phyloP scores from a whole-genome alignment of 2,113 vertebrate genomes.

The Grammomys dolichurus region DNA sequence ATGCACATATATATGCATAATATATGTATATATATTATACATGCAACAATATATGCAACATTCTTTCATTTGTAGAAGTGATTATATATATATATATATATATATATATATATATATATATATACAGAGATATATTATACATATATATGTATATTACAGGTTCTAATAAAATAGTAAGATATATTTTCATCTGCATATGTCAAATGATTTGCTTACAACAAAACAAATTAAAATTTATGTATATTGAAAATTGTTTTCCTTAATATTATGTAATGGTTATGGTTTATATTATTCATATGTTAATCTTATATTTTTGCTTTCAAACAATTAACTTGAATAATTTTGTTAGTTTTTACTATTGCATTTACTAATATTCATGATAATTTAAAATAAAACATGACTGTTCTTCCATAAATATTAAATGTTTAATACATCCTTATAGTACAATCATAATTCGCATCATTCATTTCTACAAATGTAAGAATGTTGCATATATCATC shows the following conservation, averaged over 20 bases:
- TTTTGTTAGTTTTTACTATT: background rate
- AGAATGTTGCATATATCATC: background rate
- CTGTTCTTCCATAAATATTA: background rate
- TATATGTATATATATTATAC: too few relatives aligned
- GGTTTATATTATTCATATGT: background rate
- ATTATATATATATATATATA: too few relatives aligned
- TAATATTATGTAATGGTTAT: background rate
- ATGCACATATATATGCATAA: too few relatives aligned
- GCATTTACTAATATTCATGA: background rate
- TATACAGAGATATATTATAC: background rate
- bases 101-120: background rate
- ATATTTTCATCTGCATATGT: background rate
- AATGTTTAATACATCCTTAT: background rate
- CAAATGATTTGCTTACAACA: background rate
- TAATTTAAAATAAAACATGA: conserved; percentile 1
- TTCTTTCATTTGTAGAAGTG: too few relatives aligned
- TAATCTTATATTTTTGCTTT: background rate
- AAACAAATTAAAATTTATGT: conserved; percentile 10
- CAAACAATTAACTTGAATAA: background rate
- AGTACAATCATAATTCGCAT: background rate
- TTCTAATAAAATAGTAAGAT: background rate
- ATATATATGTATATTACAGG: background rate
- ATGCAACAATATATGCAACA: too few relatives aligned
- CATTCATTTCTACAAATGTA: background rate
- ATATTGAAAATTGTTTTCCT: background rate